A percentile compares a stretch with the other conserved stretches of the same genome.
Conservation (phyloP, 2,888 invertebrate species). For the Molorchus minor region DNA sequence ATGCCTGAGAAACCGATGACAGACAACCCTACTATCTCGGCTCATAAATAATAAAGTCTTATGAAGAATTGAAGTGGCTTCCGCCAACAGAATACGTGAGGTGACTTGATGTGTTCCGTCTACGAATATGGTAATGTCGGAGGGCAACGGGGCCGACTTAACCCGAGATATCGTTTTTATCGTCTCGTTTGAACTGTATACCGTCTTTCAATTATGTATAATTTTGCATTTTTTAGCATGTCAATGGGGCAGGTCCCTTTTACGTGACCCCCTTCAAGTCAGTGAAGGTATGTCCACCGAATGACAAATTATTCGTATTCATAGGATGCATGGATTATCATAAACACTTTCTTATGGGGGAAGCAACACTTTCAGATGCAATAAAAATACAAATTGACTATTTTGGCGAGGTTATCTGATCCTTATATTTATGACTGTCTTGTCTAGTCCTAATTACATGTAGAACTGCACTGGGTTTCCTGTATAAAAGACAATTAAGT, state of each 20-base stretch:
- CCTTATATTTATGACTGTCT: no score
- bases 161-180: slow-evolving; percentile 38
- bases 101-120: slow-evolving; percentile 49
- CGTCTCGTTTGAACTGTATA: slow-evolving; percentile 37
- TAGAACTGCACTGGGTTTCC: no score
- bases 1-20: slow-evolving; percentile 31
- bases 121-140: slow-evolving; percentile 56
- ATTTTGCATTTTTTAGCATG: slow-evolving; percentile 44
- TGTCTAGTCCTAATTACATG: no score
- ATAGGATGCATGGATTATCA: slow-evolving; percentile 16
- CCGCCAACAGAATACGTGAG: slow-evolving; percentile 56
- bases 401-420: no score
- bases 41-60: slow-evolving; percentile 51
- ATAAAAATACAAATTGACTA: slow-evolving; percentile 13
- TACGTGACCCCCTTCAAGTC: slow-evolving; percentile 29
- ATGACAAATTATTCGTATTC: slow-evolving; percentile 34
- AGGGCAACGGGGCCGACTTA: slow-evolving; percentile 38
- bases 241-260: slow-evolving; percentile 37
- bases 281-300: slow-evolving; percentile 33
- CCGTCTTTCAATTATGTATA: slow-evolving; percentile 41
- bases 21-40: slow-evolving; percentile 44
- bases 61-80: slow-evolving; percentile 54
- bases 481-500: no score
- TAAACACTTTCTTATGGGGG: slow-evolving; percentile 5
- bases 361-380: slow-evolving; percentile 5